Base-by-base conservation (phyloP, 2,797 vertebrate genomes). In the Bovichtus variegatus region DNA sequence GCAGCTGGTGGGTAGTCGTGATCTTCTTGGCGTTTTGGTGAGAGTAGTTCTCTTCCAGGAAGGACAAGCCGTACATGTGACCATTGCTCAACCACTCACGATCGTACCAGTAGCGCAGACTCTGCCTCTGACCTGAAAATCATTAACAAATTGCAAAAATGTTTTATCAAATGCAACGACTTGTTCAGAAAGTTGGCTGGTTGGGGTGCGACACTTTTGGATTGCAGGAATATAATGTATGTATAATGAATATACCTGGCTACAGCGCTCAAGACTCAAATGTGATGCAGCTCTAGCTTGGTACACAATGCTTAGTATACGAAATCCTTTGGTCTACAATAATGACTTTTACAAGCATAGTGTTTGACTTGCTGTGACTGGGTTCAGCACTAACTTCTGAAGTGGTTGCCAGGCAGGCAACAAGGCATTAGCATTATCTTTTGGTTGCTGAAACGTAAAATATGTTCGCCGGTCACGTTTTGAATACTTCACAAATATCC, bases 1-100 rank as follows among this genome's bases (percentile, higher is more conserved):
- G 96, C 70, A 99, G 96, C 78, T 98, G 97, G 86, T 99, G 98
- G 29, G 98, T 99, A 80, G 97, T 96, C 71, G 97, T 96, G 36
- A 99, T 99, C 94, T 99, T 99, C 94, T 97, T 97, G 85, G 96
- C 96, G 23, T 99, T 99, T 91, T 98, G 97, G 87, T 98, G 97
- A 12, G 98, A 99, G 84, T 99, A 99, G 89, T 99, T 99, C 82
- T 99, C 97, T 83, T 97, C 96, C 91, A 99, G 91, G 92, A 98
- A 99, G 1, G 97, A 95, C 74, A 99, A 93, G 79, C 98, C 98
- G 21, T 97, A 97, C 97, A 99, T 99, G 89, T 97, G 97, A 34
- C 98, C 98, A 0, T 92, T 96, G 89, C 93, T 97, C 82, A 99
- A 84, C 98, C 98, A 99, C 67, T 98, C 97, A 43, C 97, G 97